These are phyloP conservation scores for Coecobrya sp. DNA, from an alignment of 2,888 invertebrate genomes.

Conservation along the genomic window DNA sequence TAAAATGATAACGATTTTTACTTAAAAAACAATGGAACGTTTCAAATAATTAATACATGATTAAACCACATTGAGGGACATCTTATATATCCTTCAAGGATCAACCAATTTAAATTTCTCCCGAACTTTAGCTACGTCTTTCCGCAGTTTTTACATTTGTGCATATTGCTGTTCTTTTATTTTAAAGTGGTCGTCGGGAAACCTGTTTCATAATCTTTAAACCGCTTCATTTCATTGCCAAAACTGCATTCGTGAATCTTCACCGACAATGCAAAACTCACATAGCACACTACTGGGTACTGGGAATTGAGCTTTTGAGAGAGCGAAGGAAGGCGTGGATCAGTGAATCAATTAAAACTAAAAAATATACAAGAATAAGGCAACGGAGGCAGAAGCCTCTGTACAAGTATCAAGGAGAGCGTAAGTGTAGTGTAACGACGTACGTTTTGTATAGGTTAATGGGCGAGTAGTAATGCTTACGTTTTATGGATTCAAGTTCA, in stretches of 20 bases:
- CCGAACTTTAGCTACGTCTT: too few species aligned
- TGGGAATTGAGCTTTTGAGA: slow-evolving; percentile 45
- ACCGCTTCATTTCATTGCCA: slow-evolving; percentile 68
- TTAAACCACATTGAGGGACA: too few species aligned
- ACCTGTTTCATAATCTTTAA: slow-evolving; percentile 70
- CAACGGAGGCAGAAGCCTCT: not conserved
- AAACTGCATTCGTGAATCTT: slow-evolving; percentile 66
- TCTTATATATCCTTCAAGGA: too few species aligned
- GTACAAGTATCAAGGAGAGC: slow-evolving; percentile 15
- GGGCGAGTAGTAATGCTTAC: slow-evolving; percentile 68
- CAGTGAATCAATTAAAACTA: slow-evolving; percentile 72
- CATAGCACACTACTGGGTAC: not conserved
- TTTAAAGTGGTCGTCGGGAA: slow-evolving; percentile 22
- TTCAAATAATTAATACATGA: too few species aligned
- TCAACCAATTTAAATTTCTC: too few species aligned
- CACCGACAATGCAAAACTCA: slow-evolving; percentile 6
- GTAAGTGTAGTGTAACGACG: slow-evolving; percentile 62
- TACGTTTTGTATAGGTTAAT: slow-evolving; percentile 74
- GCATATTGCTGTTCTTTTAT: not conserved
- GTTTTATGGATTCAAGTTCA: slow-evolving; percentile 66
- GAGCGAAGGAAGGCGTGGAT: slow-evolving; percentile 60
- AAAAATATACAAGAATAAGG: slow-evolving; percentile 34
- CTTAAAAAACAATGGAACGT: too few species aligned
- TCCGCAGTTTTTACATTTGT: too few species aligned
- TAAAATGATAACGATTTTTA: too few species aligned